Base-by-base conservation (phyloP, 2,797 vertebrate genomes). In the Ctenopoma kingsleyae region DNA sequence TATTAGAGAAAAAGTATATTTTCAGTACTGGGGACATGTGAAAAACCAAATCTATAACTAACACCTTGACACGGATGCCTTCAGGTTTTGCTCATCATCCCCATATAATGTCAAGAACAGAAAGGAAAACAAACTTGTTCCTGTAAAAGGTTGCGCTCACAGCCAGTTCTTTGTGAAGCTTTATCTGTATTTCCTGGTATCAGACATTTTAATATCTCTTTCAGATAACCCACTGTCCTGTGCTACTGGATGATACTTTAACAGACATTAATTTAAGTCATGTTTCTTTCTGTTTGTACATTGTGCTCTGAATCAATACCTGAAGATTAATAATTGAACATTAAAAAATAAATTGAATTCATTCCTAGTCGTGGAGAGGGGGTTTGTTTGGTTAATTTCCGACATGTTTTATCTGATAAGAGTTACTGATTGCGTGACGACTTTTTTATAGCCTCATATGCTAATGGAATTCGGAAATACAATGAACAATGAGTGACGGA, bases 151-250 rank as follows among this genome's bases (percentile, higher is more conserved):
- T 38, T 25, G 55, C 59, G 40, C 50, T 35, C 68, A 82, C 58
- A 79, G 38, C 2, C 4, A 8, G 36, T 46, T 59, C 80, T 73
- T 79, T 79, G 76, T 76, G 23, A 5, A 0, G 41, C 20, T 48
- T 79, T 84, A 86, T 89, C n/a, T n/a, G 46, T 68, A n/a, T 10
- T 88, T 89, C 84, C 81, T 77, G 41, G 43, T 75, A 49, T 23
- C 8, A 0, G 6, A 0, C 3, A 48, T 63, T 76, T 71, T 8
- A 65, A 55, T 77, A 16, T 46, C 17, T 32, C 25, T 49, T 15
- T 50, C 12, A 25, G 67, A 88, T 84, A 83, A 74, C 15, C 1
- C 7, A 15, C 0, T 36, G 53, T 22, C 15, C 13, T 3, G 3
- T 35, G 25, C 19, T 50, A 30, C 57, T 20, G 13, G 30, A 32